Base-by-base conservation (phyloP, 2,797 vertebrate species). In the Nannoperca obscura region DNA sequence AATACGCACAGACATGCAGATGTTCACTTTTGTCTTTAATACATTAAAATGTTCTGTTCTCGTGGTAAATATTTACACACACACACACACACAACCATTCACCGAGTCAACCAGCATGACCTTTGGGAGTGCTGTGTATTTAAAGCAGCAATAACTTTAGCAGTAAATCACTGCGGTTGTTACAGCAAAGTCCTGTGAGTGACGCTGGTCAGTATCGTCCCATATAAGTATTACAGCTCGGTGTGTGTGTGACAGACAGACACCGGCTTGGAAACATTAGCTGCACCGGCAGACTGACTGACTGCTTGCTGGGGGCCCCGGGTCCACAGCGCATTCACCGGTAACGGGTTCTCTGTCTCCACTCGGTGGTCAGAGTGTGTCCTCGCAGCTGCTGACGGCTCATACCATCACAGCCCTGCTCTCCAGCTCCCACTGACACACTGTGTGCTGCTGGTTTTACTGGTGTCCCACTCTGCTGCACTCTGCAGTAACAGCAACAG, bases 401-500 rank as follows among this genome's bases (percentile, higher is more conserved):
- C 68, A 86, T 92, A 94, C 93, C 93, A 92, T 90, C 86, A 92
- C 83, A 84, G 86, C 93, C 93, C 91, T 94, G 92, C 90, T 94
- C 92, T 84, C 93, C 93, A 93, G 92, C 83, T 86, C 70, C 69
- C 61, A 49, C 47, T 46, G 8, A 47, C 19, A 0, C 1, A 5
- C 76, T 58, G n/a, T 19, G 10, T n/a, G 38, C 1, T 27, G 3
- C 38, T 67, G 76, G 79, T 85, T 81, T 52, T n/a, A 53, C 71
- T 14, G n/a, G 30, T n/a, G 10, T n/a, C 27, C n/a, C 32, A 0
- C 71, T 60, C 59, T 11, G 1, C 64, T 36, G 19, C 13, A 1
- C 60, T 71, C 36, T 60, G 52, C 4, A 19, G 20, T n/a, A 53
- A 44, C 54, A 62, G 44, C 19, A 9, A 34, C 59, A 78, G 57